Conservation (phyloP, 1,140 invertebrate species). For the Heliconius nattereri region DNA sequence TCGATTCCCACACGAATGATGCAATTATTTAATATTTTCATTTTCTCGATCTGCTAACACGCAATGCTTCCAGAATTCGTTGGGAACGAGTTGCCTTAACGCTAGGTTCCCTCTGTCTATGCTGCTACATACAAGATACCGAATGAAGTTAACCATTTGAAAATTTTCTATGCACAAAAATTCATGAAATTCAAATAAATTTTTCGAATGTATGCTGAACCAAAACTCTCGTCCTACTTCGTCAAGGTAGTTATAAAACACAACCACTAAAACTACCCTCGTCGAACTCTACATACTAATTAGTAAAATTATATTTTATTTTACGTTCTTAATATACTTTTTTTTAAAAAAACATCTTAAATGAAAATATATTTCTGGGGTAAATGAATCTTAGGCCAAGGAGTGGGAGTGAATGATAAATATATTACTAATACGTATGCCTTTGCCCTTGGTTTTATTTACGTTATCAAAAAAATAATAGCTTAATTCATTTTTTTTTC, state of each 20-base stretch:
- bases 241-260: constrained; percentile 13
- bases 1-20: too few relatives aligned
- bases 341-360: too few relatives aligned
- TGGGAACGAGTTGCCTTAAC: too few relatives aligned
- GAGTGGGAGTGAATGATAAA: not conserved
- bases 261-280: constrained; percentile 10
- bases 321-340: not conserved
- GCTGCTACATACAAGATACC: not conserved
- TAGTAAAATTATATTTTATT: constrained; percentile 13
- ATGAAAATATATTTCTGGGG: too few relatives aligned
- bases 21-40: too few relatives aligned
- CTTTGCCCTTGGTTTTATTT: too few relatives aligned
- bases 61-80: too few relatives aligned
- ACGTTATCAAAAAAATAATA: too few relatives aligned
- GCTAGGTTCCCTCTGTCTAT: not conserved
- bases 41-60: too few relatives aligned
- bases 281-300: constrained; percentile 1
- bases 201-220: not conserved
- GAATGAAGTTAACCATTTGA: not conserved
- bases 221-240: constrained; percentile 4
- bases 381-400: not conserved
- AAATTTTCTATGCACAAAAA: not conserved
- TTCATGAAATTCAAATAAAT: not conserved
- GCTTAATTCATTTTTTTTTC: too few relatives aligned
- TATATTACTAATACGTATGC: too few relatives aligned